These are phyloP conservation scores for Danaus chrysippus DNA, from an alignment of 2,888 invertebrate species.

Conservation along the genomic window DNA sequence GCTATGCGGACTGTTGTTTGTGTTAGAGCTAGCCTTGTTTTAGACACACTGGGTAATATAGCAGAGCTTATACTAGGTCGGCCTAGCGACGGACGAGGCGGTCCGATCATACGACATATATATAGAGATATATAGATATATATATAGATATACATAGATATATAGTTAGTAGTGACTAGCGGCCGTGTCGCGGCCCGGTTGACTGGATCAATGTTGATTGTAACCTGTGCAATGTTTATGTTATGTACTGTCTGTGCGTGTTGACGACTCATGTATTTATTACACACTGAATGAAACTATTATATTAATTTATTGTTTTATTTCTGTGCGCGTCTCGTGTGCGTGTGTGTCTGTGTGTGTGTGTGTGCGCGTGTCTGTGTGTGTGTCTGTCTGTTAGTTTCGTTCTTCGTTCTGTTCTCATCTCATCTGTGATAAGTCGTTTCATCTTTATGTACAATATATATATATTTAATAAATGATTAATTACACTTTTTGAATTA, in stretches of 20 bases:
- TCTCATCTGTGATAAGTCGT: slow-evolving; percentile 29
- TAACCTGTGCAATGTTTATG: slow-evolving; percentile 63
- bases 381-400: slow-evolving; percentile 26
- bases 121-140: no score
- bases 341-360: slow-evolving; percentile 19
- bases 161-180: no score
- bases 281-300: slow-evolving; percentile 38
- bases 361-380: no score
- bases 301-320: slow-evolving; percentile 45
- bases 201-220: slow-evolving; percentile 77
- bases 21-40: slow-evolving; percentile 34
- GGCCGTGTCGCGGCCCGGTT: slow-evolving; percentile 35
- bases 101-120: neutral
- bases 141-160: no score
- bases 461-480: neutral
- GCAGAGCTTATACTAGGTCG: slow-evolving; percentile 38
- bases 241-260: slow-evolving; percentile 39
- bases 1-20: slow-evolving; percentile 49
- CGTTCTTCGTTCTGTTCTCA: slow-evolving; percentile 27
- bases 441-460: slow-evolving; percentile 5
- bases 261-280: slow-evolving; percentile 34
- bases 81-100: slow-evolving; percentile 29
- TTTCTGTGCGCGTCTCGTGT: slow-evolving; percentile 28
- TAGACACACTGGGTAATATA: slow-evolving; percentile 36
- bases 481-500: neutral